Base-by-base conservation (phyloP, 1,140 invertebrate genomes). In the Saxidomus purpurata region DNA sequence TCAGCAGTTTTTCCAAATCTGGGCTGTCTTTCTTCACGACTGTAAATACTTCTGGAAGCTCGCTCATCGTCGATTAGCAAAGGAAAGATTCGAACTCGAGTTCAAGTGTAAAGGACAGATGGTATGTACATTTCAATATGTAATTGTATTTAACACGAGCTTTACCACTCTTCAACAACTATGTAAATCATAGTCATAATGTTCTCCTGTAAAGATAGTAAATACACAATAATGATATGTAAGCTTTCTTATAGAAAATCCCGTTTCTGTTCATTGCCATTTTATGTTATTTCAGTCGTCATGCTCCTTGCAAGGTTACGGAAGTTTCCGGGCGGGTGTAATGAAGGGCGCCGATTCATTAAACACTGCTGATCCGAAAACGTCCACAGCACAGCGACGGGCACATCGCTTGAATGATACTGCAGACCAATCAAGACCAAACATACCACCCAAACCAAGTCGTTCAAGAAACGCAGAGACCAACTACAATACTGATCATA, bases 11-110 rank as follows among this genome's bases (percentile, higher is more conserved):
- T 94, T 94, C 85, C 91, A 93, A 38, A 92, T 93, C 11, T 95
- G 94, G 94, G 93, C 93, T 0, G 90, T 93, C 1, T 95, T 95
- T 85, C 92, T 95, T 15, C 94, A 94, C 67, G 95, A 95, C 84
- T 95, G 94, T 82, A 94, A 94, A 59, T 94, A 93, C 67, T 94
- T 93, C 82, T 95, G 95, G 95, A 94, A 95, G 86, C 90, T 94
- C 9, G 94, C 94, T 19, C 95, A 95, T 87, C 74, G 94, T 22
- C 90, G 93, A 31, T 85, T 95, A 28, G 94, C 94, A 49, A 93
- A 92, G 67, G 92, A 93, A 69, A 92, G 93, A 86, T 95, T 95
- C 85, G 93, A 94, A 86, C 69, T 90, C 31, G 93, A 94, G 69
- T 93, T 95, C 63, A 92, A 91, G 59, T 91, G 91, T 61, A 95